Conservation (phyloP, 2,797 vertebrate species). For the Artibeus lituratus region DNA sequence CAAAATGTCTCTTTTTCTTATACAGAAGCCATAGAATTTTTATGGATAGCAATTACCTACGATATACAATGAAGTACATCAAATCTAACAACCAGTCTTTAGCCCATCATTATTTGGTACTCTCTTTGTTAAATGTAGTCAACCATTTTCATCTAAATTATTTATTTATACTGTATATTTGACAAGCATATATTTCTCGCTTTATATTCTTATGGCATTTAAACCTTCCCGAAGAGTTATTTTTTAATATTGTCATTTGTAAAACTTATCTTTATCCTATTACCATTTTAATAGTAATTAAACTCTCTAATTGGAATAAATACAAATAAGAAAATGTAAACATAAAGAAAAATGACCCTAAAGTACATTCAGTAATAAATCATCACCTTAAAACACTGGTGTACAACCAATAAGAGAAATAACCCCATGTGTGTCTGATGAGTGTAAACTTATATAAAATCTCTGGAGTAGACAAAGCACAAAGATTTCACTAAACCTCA, state of each 20-base stretch:
- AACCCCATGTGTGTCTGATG: not conserved
- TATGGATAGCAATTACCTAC: conserved; percentile 84
- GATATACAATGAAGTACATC: conserved; percentile 82
- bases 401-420: not conserved
- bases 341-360: conserved; percentile 41
- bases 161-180: conserved; percentile 83
- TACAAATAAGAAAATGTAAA: conserved; percentile 52
- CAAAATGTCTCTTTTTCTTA: conserved; percentile 82
- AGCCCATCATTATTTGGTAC: conserved; percentile 83
- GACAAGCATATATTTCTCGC: conserved; percentile 80
- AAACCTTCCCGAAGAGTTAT: conserved; percentile 76
- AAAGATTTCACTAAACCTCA: conserved; percentile 19
- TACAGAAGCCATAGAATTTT: conserved; percentile 82
- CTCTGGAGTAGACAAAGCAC: not conserved
- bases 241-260: conserved; percentile 55
- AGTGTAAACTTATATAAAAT: not conserved
- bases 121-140: conserved; percentile 76
- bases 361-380: conserved; percentile 29
- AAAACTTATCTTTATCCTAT: conserved; percentile 63
- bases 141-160: conserved; percentile 79
- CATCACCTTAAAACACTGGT: conserved; percentile 13
- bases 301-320: conserved; percentile 57
- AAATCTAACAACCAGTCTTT: conserved; percentile 84
- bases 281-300: conserved; percentile 64
- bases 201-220: conserved; percentile 79